Percentiles rank a stretch among this genome's conserved stretches.
phyloP scores from a whole-genome alignment of 2,888 invertebrate species.

The Autographa gamma region DNA sequence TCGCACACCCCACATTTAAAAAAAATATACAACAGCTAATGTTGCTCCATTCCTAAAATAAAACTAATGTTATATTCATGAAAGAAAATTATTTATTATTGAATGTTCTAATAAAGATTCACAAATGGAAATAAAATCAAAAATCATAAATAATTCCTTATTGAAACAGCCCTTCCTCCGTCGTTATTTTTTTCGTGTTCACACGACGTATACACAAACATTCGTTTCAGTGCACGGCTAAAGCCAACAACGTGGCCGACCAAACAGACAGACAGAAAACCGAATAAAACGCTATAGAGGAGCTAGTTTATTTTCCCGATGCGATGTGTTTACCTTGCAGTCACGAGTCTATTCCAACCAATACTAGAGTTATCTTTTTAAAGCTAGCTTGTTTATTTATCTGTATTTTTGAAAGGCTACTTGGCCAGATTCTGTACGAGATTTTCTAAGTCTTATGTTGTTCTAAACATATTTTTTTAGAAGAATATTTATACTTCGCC shows the following conservation, averaged over 20 bases:
- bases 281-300: slow-evolving; percentile 14
- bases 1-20: no score
- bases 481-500: no score
- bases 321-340: slow-evolving; percentile 27
- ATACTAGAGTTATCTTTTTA: background rate
- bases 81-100: no score
- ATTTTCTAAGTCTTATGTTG: no score
- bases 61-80: no score
- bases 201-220: background rate
- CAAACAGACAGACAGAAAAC: slow-evolving; percentile 24
- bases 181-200: background rate
- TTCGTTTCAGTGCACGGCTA: slow-evolving; percentile 25
- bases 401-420: background rate
- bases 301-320: slow-evolving; percentile 31
- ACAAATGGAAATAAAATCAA: no score
- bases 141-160: no score
- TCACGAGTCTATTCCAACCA: slow-evolving; percentile 19
- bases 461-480: no score
- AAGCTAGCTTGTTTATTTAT: background rate
- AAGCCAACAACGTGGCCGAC: slow-evolving; percentile 34
- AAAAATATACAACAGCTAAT: no score
- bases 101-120: no score
- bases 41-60: no score
- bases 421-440: no score
- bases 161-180: background rate